A percentile compares a stretch with the other conserved stretches of the same genome.
These are phyloP conservation scores for Accipiter cooperii DNA, from an alignment of 2,113 vertebrate species.

Conservation along the genomic window DNA sequence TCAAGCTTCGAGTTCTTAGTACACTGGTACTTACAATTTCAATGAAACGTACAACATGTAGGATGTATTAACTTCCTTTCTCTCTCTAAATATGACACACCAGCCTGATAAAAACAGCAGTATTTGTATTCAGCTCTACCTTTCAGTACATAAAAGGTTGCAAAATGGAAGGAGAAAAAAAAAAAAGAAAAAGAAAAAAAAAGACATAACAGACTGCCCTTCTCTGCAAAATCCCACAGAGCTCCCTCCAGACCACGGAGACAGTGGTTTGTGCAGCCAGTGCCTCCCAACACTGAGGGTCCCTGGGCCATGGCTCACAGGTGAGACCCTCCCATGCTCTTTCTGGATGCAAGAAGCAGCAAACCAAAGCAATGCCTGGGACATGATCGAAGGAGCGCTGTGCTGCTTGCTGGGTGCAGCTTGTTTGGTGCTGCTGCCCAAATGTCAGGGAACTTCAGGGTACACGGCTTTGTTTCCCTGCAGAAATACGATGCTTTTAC, in stretches of 20 bases:
- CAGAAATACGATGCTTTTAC: not conserved
- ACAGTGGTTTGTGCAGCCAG: not conserved
- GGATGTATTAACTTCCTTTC: not conserved
- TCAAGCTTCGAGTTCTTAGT: not conserved
- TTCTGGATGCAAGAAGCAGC: not conserved
- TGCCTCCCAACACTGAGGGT: not conserved
- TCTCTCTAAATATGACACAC: not conserved
- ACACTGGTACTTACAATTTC: not conserved
- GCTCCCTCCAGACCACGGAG: not conserved
- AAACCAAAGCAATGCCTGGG: not conserved
- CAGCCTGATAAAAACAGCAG: not conserved
- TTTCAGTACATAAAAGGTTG: not conserved
- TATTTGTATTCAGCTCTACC: not conserved
- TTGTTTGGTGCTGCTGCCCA: not conserved
- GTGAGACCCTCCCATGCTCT: not conserved
- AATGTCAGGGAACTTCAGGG: not conserved
- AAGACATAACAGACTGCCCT: not conserved
- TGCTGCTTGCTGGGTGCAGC: not conserved
- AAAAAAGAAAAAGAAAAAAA: too few species aligned
- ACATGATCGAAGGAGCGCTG: accelerated
- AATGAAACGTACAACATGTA: not conserved
- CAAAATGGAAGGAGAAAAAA: not conserved
- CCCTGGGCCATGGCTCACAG: accelerated
- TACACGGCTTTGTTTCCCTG: not conserved
- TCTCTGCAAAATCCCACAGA: not conserved